phyloP scores from a whole-genome alignment of 2,113 vertebrate species.

The Ancistrus triradiatus region DNA sequence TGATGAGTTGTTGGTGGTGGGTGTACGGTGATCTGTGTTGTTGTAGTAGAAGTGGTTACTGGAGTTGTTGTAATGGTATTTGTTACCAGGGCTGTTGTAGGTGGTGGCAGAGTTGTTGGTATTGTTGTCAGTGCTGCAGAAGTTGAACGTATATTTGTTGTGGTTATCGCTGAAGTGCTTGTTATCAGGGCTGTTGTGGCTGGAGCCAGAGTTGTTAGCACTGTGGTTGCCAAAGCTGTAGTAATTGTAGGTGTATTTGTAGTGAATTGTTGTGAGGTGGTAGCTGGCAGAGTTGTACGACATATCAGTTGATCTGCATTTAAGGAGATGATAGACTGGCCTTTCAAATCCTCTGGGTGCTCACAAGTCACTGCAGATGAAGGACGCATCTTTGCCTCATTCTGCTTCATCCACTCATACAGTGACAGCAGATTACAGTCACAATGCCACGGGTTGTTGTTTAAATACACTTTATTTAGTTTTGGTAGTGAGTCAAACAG shows the following conservation, averaged over 20 bases:
- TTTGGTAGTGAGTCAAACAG: constrained; percentile 57
- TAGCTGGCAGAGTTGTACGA: constrained; percentile 3
- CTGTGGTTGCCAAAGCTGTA: too few species aligned
- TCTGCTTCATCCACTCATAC: constrained; percentile 57
- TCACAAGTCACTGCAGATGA: constrained; percentile 51
- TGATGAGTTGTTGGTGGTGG: not conserved
- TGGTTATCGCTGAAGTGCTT: not conserved
- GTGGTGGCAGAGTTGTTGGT: not conserved
- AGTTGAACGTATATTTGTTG: not conserved
- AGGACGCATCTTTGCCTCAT: constrained; percentile 48
- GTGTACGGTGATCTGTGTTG: not conserved
- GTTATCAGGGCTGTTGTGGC: not conserved
- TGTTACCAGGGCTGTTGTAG: not conserved
- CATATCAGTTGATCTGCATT: constrained; percentile 62
- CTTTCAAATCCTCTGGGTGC: constrained; percentile 58
- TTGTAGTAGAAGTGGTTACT: not conserved
- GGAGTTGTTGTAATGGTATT: not conserved
- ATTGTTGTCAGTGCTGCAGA: not conserved
- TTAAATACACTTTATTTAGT: constrained; percentile 63
- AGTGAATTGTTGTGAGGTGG: too few species aligned
- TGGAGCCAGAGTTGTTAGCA: not conserved
- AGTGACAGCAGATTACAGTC: constrained; percentile 73
- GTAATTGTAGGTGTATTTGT: too few species aligned
- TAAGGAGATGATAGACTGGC: constrained; percentile 49
- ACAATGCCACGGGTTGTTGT: constrained; percentile 75